Base-by-base conservation (phyloP, 2,888 invertebrate species). In the Seira sanloemensis region DNA sequence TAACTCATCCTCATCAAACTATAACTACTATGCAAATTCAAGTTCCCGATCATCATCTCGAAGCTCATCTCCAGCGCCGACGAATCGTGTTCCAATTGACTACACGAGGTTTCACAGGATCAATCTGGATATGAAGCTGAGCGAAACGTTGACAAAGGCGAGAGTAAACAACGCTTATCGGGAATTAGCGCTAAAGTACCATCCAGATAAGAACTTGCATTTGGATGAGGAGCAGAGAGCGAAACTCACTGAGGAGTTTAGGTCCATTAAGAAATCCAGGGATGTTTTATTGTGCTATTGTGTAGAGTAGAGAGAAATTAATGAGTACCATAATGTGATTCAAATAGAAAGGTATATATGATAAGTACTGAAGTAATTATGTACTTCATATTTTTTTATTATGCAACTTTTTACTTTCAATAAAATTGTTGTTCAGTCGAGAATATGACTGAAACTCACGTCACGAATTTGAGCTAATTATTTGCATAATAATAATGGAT, bases 121-220 rank as follows among this genome's bases (percentile, higher is more conserved):
- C 1, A 79, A 79, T 26, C 23, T 79, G n/a, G 37, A 50, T 21
- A 65, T 79, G 0, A 66, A 12, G 2, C 7, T 73, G 0, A 73
- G 50, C 46, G 66, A 65, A 50, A 19, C 24, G 18, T 50, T 79
- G 50, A 79, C 79, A 24, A 72, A 25, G 19, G 37, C 79, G 0
- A 46, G 27, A 18, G 66, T 79, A 46, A 79, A 79, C 26, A 50
- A 65, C 5, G 79, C 79, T 26, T 79, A 79, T 66, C 72, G 79
- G 0, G 66, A 79, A 9, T 62, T 79, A 62, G 72, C 79, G 16
- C 18, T 73, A 4, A 72, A 26, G 26, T 79, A 66, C 25, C 79
- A 79, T 67, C 79, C 79, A 0, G 79, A 79, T 25, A 79, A 79
- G 19, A 72, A 79, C 18, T 9, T 50, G 1, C 72, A 79, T 54